Percentiles rank a stretch among this genome's conserved stretches.
These are phyloP conservation scores for Nixonia krombeini DNA, from an alignment of 1,140 invertebrate species.

Conservation along the genomic window DNA sequence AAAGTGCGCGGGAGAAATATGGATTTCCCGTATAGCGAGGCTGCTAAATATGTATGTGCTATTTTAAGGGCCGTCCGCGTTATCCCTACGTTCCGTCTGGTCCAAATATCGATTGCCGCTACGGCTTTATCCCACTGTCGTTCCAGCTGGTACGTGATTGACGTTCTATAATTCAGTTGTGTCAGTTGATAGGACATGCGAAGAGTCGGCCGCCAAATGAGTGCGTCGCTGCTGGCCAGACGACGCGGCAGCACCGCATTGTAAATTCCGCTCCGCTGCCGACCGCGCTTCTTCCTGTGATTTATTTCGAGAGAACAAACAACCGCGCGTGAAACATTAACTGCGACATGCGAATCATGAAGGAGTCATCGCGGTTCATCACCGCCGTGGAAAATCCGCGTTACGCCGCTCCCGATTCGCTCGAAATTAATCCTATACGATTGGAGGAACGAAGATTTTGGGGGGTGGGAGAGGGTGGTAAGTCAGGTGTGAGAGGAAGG, in stretches of 20 bases:
- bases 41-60: conserved; percentile 1
- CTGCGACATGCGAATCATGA: conserved; percentile 10
- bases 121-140: conserved; percentile 37
- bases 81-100: conserved; percentile 41
- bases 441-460: too few species aligned
- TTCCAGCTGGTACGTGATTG: conserved; percentile 50
- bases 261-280: conserved; percentile 17
- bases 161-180: conserved; percentile 63
- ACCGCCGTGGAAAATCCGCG: too few species aligned
- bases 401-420: too few species aligned
- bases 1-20: background rate
- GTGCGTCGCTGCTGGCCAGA: conserved; percentile 22
- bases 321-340: conserved; percentile 9
- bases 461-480: background rate
- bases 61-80: conserved; percentile 15
- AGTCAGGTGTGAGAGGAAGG: background rate
- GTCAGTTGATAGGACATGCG: conserved; percentile 55
- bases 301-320: conserved; percentile 33
- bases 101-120: conserved; percentile 52
- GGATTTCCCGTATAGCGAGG: conserved; percentile 1
- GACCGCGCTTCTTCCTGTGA: conserved; percentile 24
- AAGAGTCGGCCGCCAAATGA: conserved; percentile 41
- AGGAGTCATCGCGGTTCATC: conserved; percentile 9
- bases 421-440: too few species aligned
- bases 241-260: conserved; percentile 9